A percentile compares a stretch with the other conserved stretches of the same genome.
Evolutionary conservation across 2,797 vertebrate genomes (phyloP).

Genomic region (Borostomias antarcticus): DNA sequence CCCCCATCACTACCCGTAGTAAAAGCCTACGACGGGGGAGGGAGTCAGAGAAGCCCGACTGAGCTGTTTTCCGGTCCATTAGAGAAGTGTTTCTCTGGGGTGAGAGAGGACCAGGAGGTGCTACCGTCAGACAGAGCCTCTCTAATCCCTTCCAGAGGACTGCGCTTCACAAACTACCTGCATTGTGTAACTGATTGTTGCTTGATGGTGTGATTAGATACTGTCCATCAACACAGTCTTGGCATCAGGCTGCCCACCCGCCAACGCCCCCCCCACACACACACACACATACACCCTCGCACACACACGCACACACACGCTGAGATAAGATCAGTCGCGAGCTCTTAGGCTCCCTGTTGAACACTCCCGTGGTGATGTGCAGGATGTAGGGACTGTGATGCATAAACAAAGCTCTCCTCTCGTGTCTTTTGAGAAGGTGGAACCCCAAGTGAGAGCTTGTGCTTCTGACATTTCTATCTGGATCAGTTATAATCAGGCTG

Average conservation of each 20-base stretch:
- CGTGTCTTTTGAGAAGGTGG: not conserved
- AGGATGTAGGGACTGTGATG: not conserved
- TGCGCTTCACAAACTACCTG: conserved; percentile 25
- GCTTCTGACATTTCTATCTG: not conserved
- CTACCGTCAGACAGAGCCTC: not conserved
- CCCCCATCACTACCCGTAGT: not conserved
- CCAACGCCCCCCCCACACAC: no score
- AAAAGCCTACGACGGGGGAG: not conserved
- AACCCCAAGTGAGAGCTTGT: not conserved
- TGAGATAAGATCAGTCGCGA: not conserved
- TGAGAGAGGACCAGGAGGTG: conserved; percentile 1
- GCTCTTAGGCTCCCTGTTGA: not conserved
- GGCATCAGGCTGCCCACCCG: not conserved
- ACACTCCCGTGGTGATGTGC: not conserved
- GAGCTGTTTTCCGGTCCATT: conserved; percentile 23
- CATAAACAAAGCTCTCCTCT: not conserved
- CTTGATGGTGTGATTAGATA: conserved; percentile 56
- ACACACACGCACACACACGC: not conserved
- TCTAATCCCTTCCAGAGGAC: conserved; percentile 26
- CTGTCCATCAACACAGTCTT: conserved; percentile 43
- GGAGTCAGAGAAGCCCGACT: not conserved
- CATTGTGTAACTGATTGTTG: conserved; percentile 40
- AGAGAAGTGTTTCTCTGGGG: conserved; percentile 45
- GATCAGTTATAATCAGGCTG: not conserved
- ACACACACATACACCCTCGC: not conserved